Evolutionary conservation across 2,113 vertebrate genomes (phyloP).

Genomic region (Marcusenius ussheri): DNA sequence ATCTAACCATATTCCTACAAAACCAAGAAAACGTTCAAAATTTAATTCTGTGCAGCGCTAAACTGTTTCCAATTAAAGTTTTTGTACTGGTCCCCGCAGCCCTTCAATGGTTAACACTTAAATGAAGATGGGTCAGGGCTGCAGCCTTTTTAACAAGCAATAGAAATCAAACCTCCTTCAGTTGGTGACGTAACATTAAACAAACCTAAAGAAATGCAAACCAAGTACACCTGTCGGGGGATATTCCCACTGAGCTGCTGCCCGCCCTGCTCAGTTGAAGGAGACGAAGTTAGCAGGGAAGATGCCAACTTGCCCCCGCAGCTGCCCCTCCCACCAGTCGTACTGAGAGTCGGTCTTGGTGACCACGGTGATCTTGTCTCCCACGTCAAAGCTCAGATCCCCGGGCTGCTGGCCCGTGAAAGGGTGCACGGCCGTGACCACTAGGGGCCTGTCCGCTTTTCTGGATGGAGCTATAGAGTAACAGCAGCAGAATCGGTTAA

Average conservation of each 20-base stretch:
- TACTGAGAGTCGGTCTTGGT: slow-evolving; percentile 81
- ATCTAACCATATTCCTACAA: neutral
- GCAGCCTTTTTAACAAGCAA: neutral
- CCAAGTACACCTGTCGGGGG: neutral
- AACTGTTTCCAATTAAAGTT: neutral
- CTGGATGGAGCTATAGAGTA: neutral
- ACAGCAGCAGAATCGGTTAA: neutral
- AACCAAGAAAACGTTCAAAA: neutral
- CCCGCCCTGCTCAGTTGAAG: slow-evolving; percentile 35
- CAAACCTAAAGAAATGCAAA: neutral
- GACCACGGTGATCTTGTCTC: slow-evolving; percentile 77
- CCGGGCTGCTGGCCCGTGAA: slow-evolving; percentile 81
- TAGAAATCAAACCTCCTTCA: neutral
- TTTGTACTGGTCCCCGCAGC: neutral
- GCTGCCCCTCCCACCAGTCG: slow-evolving; percentile 93
- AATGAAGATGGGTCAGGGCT: neutral
- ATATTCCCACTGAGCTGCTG: neutral
- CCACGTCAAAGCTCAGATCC: slow-evolving; percentile 77
- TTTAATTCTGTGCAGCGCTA: neutral
- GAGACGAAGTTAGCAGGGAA: slow-evolving; percentile 94
- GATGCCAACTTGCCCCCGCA: slow-evolving; percentile 75
- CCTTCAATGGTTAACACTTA: neutral
- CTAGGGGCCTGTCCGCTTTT: slow-evolving; percentile 20
- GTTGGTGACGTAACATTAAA: neutral
- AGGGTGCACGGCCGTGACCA: slow-evolving; percentile 70